Evolutionary conservation across 1,140 invertebrate genomes (phyloP), one percentile per base, ranked within the genome.

Genomic region (Tetramorium simillimum): DNA sequence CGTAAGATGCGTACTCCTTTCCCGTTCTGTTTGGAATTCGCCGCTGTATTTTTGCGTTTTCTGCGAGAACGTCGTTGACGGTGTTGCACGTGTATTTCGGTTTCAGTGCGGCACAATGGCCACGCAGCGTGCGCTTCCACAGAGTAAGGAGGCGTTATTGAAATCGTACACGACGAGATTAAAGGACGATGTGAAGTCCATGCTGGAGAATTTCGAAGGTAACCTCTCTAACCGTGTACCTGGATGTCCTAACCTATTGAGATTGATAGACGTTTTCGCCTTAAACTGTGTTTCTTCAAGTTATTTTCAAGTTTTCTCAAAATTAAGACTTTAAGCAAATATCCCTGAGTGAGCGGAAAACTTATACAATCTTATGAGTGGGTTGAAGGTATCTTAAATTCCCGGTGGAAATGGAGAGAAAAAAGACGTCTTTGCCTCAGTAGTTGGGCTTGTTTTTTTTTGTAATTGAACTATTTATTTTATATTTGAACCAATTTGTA

Each of bases 131-230:
- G 96, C 96, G 85, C 95, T 98, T 86, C 97, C 98, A 0, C 98
- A 99, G 95, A 99, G 98, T 80, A 99, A 99, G 96, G 99, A 99
- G 95, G 99, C 98, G 21, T 95, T 99, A 40, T 95, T 99, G 5
- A 99, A 99, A 95, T 99, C 98, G 0, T 99, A 99, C 93, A 98
- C 98, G 65, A 98, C 98, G 16, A 95, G 98, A 76, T 95, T 99
- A 16, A 99, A 99, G 95, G 98, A 99, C 95, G 98, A 99, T 95
- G 97, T 99, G 0, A 99, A 98, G 95, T 99, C 98, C 75, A 99
- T 99, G 98, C 94, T 99, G 49, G 99, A 99, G 94, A 99, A 99
- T 95, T 99, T 99, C 95, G 97, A 98, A 97, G 98, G 98, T 98
- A 33, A 96, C 88, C 24, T 97, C 16, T 10, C 53, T 60, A 75